These are phyloP conservation scores for Thomomys bottae DNA, from an alignment of 2,113 vertebrate genomes.

Conservation along the genomic window DNA sequence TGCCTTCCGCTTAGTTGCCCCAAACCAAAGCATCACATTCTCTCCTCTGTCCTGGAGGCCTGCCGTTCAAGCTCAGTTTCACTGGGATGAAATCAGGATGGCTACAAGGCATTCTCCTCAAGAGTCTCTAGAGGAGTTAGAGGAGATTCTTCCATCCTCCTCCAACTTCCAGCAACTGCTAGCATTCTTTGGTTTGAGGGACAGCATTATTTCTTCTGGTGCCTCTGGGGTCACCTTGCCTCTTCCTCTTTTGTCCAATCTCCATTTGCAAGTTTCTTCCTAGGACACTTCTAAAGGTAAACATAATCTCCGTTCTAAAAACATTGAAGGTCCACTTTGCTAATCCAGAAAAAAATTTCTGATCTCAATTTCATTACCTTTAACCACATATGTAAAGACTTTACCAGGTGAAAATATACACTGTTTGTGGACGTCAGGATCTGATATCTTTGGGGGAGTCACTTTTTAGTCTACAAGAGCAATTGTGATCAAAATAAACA, in stretches of 20 bases:
- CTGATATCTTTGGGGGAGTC: neutral
- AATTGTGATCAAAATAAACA: neutral
- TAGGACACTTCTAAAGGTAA: neutral
- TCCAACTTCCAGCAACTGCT: neutral
- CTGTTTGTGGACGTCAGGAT: neutral
- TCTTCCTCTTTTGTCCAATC: neutral
- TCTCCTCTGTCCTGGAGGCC: neutral
- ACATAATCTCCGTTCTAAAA: neutral
- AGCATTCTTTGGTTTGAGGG: neutral
- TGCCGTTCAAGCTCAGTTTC: neutral
- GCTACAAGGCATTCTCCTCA: fast-evolving
- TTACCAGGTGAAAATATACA: neutral
- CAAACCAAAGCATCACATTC: neutral
- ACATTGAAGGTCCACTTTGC: neutral
- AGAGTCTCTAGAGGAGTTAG: neutral
- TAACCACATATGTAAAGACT: neutral
- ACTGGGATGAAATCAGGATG: neutral
- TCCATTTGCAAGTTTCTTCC: neutral
- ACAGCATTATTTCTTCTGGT: neutral
- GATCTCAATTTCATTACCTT: neutral
- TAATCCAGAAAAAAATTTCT: neutral
- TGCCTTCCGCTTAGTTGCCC: neutral
- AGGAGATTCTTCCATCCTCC: neutral
- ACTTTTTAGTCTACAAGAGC: neutral
- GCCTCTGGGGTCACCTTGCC: neutral